phyloP scores from a whole-genome alignment of 2,888 invertebrate species.

The Dinocampus coccinellae region DNA sequence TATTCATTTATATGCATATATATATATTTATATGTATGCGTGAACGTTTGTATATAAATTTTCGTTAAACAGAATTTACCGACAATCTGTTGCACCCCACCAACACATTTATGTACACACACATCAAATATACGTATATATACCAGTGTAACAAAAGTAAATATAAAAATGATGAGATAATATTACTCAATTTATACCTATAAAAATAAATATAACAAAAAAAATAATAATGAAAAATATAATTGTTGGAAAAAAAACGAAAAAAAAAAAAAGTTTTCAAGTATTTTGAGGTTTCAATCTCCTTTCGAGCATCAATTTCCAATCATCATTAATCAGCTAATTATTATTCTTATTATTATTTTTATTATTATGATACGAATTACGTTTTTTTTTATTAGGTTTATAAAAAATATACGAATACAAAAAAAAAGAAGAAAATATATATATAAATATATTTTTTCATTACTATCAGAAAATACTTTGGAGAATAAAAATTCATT shows the following conservation, averaged over 20 bases:
- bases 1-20: background rate
- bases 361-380: background rate
- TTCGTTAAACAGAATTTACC: slow-evolving; percentile 41
- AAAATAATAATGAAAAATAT: background rate
- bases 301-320: too few relatives aligned
- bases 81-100: slow-evolving; percentile 41
- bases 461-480: background rate
- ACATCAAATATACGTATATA: background rate
- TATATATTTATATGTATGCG: background rate
- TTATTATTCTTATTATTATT: slow-evolving; percentile 2
- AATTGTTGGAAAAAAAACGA: background rate
- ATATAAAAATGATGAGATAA: background rate
- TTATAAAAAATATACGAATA: too few relatives aligned
- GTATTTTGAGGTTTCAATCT: too few relatives aligned
- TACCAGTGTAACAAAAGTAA: background rate
- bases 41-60: slow-evolving; percentile 4
- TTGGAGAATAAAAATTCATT: background rate
- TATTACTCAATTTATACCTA: background rate
- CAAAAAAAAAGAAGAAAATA: background rate
- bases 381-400: background rate
- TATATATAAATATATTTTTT: background rate
- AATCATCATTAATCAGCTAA: too few relatives aligned
- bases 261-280: background rate
- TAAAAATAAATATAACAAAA: background rate
- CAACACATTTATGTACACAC: background rate